These are phyloP conservation scores for Pseudois nayaur DNA, from an alignment of 2,113 vertebrate species.

Conservation along the genomic window DNA sequence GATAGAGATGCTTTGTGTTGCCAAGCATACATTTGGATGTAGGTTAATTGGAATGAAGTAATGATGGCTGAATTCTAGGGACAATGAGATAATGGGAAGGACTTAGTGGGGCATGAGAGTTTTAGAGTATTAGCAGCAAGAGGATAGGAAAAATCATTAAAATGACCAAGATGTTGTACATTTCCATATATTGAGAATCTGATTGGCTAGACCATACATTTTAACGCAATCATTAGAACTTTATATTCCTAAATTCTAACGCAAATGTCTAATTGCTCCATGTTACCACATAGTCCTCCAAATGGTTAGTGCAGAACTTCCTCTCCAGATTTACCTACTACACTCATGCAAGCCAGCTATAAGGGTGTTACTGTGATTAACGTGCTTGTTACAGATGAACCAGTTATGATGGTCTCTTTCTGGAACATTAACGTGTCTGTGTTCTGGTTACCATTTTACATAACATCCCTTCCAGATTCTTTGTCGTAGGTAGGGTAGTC, in stretches of 20 bases:
- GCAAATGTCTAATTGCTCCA: neutral
- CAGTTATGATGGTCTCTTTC: neutral
- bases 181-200: neutral
- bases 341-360: neutral
- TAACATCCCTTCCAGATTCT: neutral
- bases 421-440: neutral
- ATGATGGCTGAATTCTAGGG: neutral
- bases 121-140: neutral
- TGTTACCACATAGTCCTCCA: neutral
- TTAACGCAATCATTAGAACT: neutral
- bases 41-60: neutral
- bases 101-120: neutral
- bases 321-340: neutral
- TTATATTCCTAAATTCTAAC: neutral
- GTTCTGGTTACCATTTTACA: neutral
- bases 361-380: neutral
- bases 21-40: neutral
- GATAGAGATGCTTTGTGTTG: neutral
- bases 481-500: neutral
- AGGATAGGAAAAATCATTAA: neutral
- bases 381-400: neutral
- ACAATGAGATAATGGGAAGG: neutral
- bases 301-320: neutral
- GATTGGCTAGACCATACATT: neutral
- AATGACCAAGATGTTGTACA: neutral